These are phyloP conservation scores for Takifugu ocellatus DNA, from an alignment of 2,797 vertebrate genomes.

Conservation along the genomic window DNA sequence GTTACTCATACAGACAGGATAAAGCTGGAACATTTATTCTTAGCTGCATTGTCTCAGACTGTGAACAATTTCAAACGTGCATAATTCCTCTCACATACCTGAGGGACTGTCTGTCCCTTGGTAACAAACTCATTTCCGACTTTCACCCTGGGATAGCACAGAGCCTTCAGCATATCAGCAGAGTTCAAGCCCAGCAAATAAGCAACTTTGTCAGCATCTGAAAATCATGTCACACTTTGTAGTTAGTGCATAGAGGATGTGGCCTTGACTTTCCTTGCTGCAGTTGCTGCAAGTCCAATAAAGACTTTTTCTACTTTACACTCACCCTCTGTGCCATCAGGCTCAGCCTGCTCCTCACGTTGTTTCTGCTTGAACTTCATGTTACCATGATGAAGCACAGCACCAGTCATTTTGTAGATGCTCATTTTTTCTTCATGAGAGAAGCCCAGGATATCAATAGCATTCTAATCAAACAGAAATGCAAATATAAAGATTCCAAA, in stretches of 20 bases:
- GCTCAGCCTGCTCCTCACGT: slow-evolving; percentile 86
- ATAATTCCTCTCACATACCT: slow-evolving; percentile 61
- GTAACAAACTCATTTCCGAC: slow-evolving; percentile 86
- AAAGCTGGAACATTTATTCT: no score
- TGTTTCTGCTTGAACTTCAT: slow-evolving; percentile 90
- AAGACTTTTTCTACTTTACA: slow-evolving; percentile 40
- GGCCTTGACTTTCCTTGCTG: no score
- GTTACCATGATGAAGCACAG: slow-evolving; percentile 83
- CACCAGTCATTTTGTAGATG: slow-evolving; percentile 84
- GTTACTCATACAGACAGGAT: no score
- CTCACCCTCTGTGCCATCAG: slow-evolving; percentile 87
- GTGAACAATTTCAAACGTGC: no score
- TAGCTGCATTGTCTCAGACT: no score
- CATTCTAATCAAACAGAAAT: slow-evolving; percentile 58
- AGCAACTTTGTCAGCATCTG: slow-evolving; percentile 86
- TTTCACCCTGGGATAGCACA: slow-evolving; percentile 87
- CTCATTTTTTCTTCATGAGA: slow-evolving; percentile 82
- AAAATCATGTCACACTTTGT: slow-evolving; percentile 74
- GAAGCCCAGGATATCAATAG: slow-evolving; percentile 87
- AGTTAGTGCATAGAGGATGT: no score
- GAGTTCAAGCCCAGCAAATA: slow-evolving; percentile 89
- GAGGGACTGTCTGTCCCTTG: slow-evolving; percentile 87
- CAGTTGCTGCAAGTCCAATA: no score
- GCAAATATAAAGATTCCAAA: not conserved
- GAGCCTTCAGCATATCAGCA: slow-evolving; percentile 84